Evolutionary conservation across 2,113 vertebrate genomes (phyloP), one percentile per base, ranked within the genome.

Genomic region (Apistogramma diplotaenia): DNA sequence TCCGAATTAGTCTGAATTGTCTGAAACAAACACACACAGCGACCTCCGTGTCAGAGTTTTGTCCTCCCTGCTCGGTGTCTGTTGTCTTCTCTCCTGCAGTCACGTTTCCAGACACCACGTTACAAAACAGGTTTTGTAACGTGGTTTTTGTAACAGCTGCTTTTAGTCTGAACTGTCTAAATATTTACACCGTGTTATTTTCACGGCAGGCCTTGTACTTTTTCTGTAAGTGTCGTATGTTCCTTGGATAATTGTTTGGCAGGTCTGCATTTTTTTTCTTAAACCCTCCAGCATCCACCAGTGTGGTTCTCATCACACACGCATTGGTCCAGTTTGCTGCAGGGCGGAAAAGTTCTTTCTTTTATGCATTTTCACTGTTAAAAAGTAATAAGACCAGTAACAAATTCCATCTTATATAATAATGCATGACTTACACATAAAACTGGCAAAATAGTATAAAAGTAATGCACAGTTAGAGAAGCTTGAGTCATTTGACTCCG

Each of bases 61-160:
- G 43, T 67, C 29, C 27, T 35, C 2, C 8, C 37, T 21, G 27
- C 19, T 1, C 31, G 2, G 25, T 37, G 5, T 1, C 62, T 49
- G 37, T 70, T 4, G 33, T 74, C 35, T 12, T 19, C 29, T 46
- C 55, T 12, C 6, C 25, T 8, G 27, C 19, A 3, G 53, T 87
- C 85, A 90, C 85, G 91, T 89, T 83, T 79, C 3, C 54, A 62
- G 23, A 62, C 86, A 82, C 84, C 76, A 79, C 85, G 78, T 92
- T 92, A 90, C 85, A 43, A 89, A 92, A 93, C 10, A 6, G 56
- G 16, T 91, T 91, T 85, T 61, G 31, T 93, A 91, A 91, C 15
- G 2, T 29, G 11, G 12, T 76, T 82, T 56, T 56, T 78, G 5
- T 21, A 78, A 79, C 84, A 79, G 60, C 56, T 74, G 54, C 15